Evolutionary conservation across 2,888 invertebrate genomes (phyloP).

Genomic region (Lasius fuliginosus): DNA sequence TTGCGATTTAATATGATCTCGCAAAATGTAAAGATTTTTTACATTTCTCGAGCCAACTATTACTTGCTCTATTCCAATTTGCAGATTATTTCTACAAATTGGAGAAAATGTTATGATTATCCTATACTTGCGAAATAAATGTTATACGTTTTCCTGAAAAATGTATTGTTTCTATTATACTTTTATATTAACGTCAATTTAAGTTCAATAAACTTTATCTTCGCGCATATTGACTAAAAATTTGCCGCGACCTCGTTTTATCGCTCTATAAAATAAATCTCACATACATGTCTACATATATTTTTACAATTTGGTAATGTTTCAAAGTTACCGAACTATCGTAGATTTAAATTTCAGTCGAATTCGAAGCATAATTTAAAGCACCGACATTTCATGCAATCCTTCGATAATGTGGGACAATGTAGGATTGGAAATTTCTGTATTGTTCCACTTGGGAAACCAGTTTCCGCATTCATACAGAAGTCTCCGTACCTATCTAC

Average conservation of each 20-base stretch:
- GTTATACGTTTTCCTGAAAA: not conserved
- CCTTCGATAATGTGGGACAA: constrained; percentile 13
- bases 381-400: not conserved
- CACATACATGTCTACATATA: not conserved
- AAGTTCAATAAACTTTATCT: constrained; percentile 9
- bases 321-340: constrained; percentile 3
- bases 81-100: not conserved
- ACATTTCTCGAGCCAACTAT: not conserved
- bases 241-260: not conserved
- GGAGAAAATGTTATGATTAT: constrained; percentile 14
- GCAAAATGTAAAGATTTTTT: not conserved
- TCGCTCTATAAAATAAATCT: not conserved
- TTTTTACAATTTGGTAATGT: not conserved
- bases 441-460: constrained; percentile 9
- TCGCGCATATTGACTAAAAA: not conserved
- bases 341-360: not conserved
- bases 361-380: not conserved
- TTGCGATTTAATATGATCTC: not conserved
- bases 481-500: not conserved
- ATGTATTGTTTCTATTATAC: not conserved
- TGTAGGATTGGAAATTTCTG: constrained; percentile 24
- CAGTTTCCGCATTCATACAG: not conserved
- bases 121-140: not conserved
- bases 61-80: not conserved
- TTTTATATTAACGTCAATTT: not conserved